These are phyloP conservation scores for Pagetopsis macropterus DNA, from an alignment of 2,797 vertebrate genomes.

Conservation along the genomic window DNA sequence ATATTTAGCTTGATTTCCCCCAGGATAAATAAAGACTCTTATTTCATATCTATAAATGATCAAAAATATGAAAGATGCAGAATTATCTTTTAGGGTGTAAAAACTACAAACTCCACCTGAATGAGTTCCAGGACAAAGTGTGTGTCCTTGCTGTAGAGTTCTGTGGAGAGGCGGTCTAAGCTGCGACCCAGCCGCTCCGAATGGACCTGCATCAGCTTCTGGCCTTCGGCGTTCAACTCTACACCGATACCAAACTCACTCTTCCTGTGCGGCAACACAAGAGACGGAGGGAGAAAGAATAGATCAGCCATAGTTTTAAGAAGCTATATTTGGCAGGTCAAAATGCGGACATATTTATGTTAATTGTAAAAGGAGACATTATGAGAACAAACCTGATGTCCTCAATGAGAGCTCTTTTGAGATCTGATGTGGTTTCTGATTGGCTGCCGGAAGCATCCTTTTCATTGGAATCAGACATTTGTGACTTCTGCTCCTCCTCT, in stretches of 20 bases:
- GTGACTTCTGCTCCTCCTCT: constrained; percentile 40
- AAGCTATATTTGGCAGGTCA: not conserved
- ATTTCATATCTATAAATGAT: no score
- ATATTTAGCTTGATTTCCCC: no score
- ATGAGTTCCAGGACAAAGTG: constrained; percentile 89
- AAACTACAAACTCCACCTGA: constrained; percentile 72
- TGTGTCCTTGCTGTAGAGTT: constrained; percentile 89
- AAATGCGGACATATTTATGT: not conserved
- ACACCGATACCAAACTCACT: constrained; percentile 86
- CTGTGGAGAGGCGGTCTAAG: constrained; percentile 84
- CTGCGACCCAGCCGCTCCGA: constrained; percentile 84
- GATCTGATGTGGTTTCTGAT: constrained; percentile 33
- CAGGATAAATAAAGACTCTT: no score
- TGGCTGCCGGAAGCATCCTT: constrained; percentile 15
- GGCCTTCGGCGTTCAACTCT: constrained; percentile 78
- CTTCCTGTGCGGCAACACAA: constrained; percentile 68
- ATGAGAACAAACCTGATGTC: constrained; percentile 81
- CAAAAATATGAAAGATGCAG: no score
- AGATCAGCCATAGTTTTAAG: not conserved
- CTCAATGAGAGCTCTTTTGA: constrained; percentile 75
- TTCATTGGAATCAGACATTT: constrained; percentile 42
- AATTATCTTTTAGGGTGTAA: not conserved
- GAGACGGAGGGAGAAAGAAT: not conserved
- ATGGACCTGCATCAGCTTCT: constrained; percentile 82
- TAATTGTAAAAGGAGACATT: not conserved